A percentile compares a stretch with the other conserved stretches of the same genome.
Evolutionary conservation across 1,140 invertebrate genomes (phyloP).

Genomic region (Macrobrachium nipponense): DNA sequence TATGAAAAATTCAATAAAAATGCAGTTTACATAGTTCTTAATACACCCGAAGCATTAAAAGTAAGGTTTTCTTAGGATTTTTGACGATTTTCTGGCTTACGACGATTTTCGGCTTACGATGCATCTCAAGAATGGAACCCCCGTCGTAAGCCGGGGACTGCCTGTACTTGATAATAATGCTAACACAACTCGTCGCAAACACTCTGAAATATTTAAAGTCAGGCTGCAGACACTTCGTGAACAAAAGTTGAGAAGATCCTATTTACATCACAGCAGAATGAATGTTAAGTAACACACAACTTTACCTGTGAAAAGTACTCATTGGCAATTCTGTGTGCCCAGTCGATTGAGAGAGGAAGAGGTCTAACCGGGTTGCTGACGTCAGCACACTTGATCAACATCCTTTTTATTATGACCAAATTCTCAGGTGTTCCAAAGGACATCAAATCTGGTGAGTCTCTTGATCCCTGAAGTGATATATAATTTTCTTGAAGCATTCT

Average conservation of each 20-base stretch:
- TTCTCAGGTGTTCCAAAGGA: slow-evolving; percentile 77
- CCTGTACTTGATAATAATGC: not conserved
- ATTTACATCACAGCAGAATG: not conserved
- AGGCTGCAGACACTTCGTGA: no score
- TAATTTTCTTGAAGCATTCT: no score
- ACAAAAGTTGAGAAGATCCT: not conserved
- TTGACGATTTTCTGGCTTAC: no score
- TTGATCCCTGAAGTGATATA: slow-evolving; percentile 14
- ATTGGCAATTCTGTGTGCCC: slow-evolving; percentile 87
- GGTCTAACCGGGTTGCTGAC: slow-evolving; percentile 94
- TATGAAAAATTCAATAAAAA: no score
- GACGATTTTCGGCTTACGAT: no score
- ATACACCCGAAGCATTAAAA: no score
- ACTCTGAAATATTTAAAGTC: no score
- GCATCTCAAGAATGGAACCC: no score
- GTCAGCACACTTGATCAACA: slow-evolving; percentile 98
- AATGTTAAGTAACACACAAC: not conserved
- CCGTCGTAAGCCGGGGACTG: no score
- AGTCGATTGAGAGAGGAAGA: slow-evolving; percentile 85
- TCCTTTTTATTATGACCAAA: slow-evolving; percentile 84
- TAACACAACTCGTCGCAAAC: not conserved
- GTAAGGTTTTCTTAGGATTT: no score
- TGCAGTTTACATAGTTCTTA: no score
- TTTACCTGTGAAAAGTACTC: slow-evolving; percentile 90
- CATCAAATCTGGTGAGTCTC: slow-evolving; percentile 52